Evolutionary conservation across 2,888 invertebrate genomes (phyloP).

Genomic region (Chaetogeoica ovagalla): DNA sequence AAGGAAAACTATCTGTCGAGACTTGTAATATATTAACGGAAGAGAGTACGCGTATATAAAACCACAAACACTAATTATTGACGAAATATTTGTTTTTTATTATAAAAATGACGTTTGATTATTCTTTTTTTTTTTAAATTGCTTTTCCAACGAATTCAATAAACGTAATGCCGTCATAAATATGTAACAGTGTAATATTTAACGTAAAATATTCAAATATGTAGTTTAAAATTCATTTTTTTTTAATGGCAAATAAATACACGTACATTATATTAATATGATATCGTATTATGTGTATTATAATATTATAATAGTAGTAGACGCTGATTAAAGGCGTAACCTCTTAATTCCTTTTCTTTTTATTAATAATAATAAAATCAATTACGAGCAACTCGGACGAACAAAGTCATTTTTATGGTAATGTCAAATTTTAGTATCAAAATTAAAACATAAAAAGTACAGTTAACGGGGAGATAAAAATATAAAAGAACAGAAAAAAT

Average conservation of each 20-base stretch:
- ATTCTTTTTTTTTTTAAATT: background rate
- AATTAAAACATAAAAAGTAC: no score
- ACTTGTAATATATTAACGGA: background rate
- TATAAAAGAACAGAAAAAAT: no score
- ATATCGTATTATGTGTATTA: background rate
- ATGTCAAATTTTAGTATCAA: no score
- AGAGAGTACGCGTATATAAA: background rate
- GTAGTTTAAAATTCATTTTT: conserved; percentile 18
- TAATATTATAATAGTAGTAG: no score
- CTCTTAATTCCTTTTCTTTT: no score
- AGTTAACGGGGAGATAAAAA: no score
- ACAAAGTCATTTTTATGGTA: no score
- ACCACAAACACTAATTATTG: conserved; percentile 5
- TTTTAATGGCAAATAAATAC: conserved; percentile 18
- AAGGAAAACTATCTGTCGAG: background rate
- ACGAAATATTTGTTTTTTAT: background rate
- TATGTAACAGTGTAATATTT: conserved; percentile 23
- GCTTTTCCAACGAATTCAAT: conserved; percentile 5
- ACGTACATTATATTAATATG: conserved; percentile 17
- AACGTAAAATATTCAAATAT: conserved; percentile 24
- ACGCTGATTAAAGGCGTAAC: background rate
- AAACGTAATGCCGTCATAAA: conserved; percentile 19
- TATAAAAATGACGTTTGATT: conserved; percentile 24
- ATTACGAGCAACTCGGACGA: no score
- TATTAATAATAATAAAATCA: no score